Conservation (phyloP, 2,113 vertebrate genomes). For the Todiramphus saurophagus region DNA sequence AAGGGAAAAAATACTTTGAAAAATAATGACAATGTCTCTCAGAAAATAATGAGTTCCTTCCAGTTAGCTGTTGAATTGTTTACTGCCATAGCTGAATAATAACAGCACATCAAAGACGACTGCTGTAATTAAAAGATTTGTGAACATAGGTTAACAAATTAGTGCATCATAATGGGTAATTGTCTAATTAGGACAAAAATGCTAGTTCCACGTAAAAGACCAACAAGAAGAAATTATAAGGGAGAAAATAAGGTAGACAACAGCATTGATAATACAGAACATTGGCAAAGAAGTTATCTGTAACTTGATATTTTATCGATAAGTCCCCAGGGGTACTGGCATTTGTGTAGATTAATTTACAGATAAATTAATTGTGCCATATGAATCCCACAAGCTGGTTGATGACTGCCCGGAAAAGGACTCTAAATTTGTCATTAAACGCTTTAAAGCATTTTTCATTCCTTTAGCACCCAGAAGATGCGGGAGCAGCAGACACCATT, state of each 20-base stretch:
- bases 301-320: slow-evolving; percentile 22
- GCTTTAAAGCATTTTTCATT: background rate
- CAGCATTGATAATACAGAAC: background rate
- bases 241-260: slow-evolving; percentile 22
- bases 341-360: slow-evolving; percentile 29
- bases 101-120: slow-evolving; percentile 75
- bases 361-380: slow-evolving; percentile 2
- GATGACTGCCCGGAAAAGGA: background rate
- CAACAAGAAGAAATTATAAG: slow-evolving; percentile 53
- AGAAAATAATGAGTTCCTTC: slow-evolving; percentile 74
- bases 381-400: background rate
- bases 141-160: slow-evolving; percentile 81
- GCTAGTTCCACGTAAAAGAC: slow-evolving; percentile 67
- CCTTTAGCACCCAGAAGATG: background rate
- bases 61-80: slow-evolving; percentile 72
- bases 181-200: slow-evolving; percentile 79
- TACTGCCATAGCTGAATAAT: slow-evolving; percentile 75
- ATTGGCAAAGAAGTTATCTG: slow-evolving; percentile 37
- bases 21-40: slow-evolving; percentile 60
- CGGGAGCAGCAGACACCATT: background rate
- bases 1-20: slow-evolving; percentile 1
- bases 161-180: slow-evolving; percentile 76
- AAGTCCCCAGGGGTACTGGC: background rate
- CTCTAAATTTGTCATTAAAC: background rate
- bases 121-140: slow-evolving; percentile 82